phyloP scores from a whole-genome alignment of 2,113 vertebrate species.

The Ageneiosus marmoratus region DNA sequence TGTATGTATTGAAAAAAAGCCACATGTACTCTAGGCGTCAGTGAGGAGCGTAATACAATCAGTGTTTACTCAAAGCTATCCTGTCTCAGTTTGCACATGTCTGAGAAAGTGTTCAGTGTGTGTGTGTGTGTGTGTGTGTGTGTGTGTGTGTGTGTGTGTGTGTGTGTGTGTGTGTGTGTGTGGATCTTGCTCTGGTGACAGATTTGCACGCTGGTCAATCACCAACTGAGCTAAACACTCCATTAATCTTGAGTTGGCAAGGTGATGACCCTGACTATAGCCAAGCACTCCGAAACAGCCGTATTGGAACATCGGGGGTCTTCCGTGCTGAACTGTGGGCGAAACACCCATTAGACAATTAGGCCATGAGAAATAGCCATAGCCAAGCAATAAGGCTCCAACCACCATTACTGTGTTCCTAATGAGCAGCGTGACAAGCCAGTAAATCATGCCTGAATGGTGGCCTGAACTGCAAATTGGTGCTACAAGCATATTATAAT shows the following conservation, averaged over 20 bases:
- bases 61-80: conserved; percentile 42
- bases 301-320: conserved; percentile 36
- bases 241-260: conserved; percentile 68
- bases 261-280: conserved; percentile 59
- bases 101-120: conserved; percentile 67
- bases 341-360: conserved; percentile 49
- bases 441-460: conserved; percentile 14
- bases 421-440: conserved; percentile 37
- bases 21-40: background rate
- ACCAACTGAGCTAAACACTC: conserved; percentile 61
- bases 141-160: conserved; percentile 5
- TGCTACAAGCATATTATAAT: conserved; percentile 9
- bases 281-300: conserved; percentile 35
- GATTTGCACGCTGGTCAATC: conserved; percentile 66
- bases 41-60: background rate
- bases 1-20: background rate
- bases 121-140: background rate
- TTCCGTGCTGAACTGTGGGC: conserved; percentile 37
- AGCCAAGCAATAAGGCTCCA: conserved; percentile 21
- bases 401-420: conserved; percentile 23
- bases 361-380: conserved; percentile 33
- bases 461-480: background rate
- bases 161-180: conserved; percentile 3
- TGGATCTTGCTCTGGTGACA: conserved; percentile 51
- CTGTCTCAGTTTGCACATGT: conserved; percentile 48